These are phyloP conservation scores for Physeter macrocephalus DNA, from an alignment of 2,113 vertebrate species.

Conservation along the genomic window DNA sequence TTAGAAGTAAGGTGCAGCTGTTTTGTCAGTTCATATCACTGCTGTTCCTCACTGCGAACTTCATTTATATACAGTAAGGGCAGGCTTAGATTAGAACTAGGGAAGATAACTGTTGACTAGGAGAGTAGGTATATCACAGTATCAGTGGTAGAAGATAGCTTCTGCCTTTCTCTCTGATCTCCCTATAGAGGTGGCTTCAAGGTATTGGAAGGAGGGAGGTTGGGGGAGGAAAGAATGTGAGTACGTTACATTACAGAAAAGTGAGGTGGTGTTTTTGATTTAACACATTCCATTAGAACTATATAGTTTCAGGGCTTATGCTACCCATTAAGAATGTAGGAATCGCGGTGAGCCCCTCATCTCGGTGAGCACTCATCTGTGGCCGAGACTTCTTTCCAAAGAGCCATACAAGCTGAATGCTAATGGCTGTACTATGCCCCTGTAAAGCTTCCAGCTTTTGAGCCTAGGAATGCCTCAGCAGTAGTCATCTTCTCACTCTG, in stretches of 20 bases:
- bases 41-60: background rate
- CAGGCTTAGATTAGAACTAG: background rate
- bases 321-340: background rate
- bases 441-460: background rate
- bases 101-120: background rate
- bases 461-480: background rate
- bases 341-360: background rate
- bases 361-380: background rate
- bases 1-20: background rate
- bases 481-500: background rate
- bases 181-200: background rate
- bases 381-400: background rate
- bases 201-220: background rate
- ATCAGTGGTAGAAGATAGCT: background rate
- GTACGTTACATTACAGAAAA: background rate
- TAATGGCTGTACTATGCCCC: background rate
- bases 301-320: background rate
- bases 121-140: background rate
- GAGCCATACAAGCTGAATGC: background rate
- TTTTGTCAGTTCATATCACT: background rate
- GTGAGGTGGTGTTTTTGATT: background rate
- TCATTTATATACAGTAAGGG: background rate
- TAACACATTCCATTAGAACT: background rate
- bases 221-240: background rate
- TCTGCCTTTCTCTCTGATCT: background rate